phyloP scores from a whole-genome alignment of 2,888 invertebrate species.

The Andrena bucephala region DNA sequence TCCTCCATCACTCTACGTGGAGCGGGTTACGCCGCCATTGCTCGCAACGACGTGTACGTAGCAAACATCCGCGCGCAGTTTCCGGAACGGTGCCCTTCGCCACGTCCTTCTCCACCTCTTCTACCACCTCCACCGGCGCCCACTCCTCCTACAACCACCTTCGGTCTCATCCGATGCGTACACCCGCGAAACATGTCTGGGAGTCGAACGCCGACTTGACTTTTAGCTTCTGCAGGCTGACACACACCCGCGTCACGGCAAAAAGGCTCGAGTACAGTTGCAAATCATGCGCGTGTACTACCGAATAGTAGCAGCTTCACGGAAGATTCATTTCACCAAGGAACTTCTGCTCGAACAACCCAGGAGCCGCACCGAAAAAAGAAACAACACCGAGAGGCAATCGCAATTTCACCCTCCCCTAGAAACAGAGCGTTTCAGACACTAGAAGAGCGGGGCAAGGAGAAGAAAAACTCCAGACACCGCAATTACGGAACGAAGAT shows the following conservation, averaged over 20 bases:
- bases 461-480: slow-evolving; percentile 54
- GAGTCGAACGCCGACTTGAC: neutral
- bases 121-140: slow-evolving; percentile 60
- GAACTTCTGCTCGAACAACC: neutral
- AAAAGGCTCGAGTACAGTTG: no score
- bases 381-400: slow-evolving; percentile 18
- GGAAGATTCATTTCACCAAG: neutral
- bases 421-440: neutral
- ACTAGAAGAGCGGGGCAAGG: neutral
- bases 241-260: neutral
- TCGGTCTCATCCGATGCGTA: slow-evolving; percentile 49
- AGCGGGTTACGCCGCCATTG: slow-evolving; percentile 73
- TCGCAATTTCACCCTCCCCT: slow-evolving; percentile 32
- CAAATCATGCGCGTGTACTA: no score
- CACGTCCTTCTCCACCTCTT: slow-evolving; percentile 60
- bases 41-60: slow-evolving; percentile 73
- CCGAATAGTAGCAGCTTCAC: no score
- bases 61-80: slow-evolving; percentile 78
- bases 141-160: slow-evolving; percentile 73
- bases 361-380: neutral
- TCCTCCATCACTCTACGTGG: slow-evolving; percentile 78
- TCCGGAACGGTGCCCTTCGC: slow-evolving; percentile 76
- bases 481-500: slow-evolving; percentile 59
- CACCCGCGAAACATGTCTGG: slow-evolving; percentile 8
- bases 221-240: neutral